Evolutionary conservation across 2,797 vertebrate genomes (phyloP).

Genomic region (Halcyon badia): DNA sequence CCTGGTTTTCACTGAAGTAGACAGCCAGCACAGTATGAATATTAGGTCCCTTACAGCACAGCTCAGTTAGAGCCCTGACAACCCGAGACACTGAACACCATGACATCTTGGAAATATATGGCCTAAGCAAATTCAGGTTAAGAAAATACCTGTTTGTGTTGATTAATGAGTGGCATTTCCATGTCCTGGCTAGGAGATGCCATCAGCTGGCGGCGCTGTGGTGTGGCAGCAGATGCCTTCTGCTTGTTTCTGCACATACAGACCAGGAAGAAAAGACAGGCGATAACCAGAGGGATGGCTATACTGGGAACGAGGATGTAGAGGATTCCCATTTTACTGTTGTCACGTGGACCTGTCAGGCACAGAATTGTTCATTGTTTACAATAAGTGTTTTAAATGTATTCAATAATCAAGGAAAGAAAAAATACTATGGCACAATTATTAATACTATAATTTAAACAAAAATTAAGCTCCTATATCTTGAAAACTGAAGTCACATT

Average conservation of each 20-base stretch:
- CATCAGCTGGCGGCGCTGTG: slow-evolving; percentile 88
- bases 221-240: slow-evolving; percentile 86
- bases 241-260: slow-evolving; percentile 97
- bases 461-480: background rate
- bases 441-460: background rate
- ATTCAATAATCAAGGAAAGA: background rate
- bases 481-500: background rate
- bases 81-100: background rate
- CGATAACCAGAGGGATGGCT: slow-evolving; percentile 92
- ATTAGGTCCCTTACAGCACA: background rate
- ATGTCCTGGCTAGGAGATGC: slow-evolving; percentile 91
- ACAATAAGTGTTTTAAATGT: background rate
- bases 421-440: fast-evolving
- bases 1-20: background rate
- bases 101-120: fast-evolving
- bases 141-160: slow-evolving; percentile 91
- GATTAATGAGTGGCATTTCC: slow-evolving; percentile 92
- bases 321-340: slow-evolving; percentile 92
- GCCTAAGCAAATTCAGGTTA: background rate
- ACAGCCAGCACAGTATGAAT: background rate
- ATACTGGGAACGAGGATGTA: slow-evolving; percentile 96
- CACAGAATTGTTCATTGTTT: background rate
- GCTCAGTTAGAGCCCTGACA: background rate
- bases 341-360: slow-evolving; percentile 87
- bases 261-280: slow-evolving; percentile 96